phyloP scores from a whole-genome alignment of 2,113 vertebrate genomes.

The Rutilus rutilus region DNA sequence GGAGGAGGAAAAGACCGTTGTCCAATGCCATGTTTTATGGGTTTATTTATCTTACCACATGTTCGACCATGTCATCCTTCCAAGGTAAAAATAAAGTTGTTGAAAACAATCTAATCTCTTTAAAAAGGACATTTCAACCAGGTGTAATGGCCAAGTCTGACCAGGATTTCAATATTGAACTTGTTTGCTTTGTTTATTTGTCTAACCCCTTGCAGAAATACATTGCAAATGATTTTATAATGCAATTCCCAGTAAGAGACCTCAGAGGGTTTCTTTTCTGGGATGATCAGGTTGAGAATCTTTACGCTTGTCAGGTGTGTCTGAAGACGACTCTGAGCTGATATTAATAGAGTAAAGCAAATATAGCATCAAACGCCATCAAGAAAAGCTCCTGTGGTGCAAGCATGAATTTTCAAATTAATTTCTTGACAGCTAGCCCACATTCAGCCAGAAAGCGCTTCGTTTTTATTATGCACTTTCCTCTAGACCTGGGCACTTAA shows the following conservation, averaged over 20 bases:
- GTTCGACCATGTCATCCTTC: constrained; percentile 6
- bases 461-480: neutral
- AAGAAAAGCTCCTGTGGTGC: constrained; percentile 9
- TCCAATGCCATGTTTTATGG: constrained; percentile 55
- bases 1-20: constrained; percentile 41
- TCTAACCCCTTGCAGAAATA: neutral
- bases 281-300: constrained; percentile 55
- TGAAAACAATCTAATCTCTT: constrained; percentile 6
- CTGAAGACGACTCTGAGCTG: constrained; percentile 48
- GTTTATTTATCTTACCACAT: constrained; percentile 54
- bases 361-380: constrained; percentile 45
- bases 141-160: constrained; percentile 43
- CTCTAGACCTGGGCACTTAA: neutral
- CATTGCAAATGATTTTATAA: neutral
- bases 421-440: neutral
- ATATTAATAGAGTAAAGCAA: constrained; percentile 59
- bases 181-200: neutral
- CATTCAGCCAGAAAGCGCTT: neutral
- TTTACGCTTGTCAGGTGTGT: constrained; percentile 59
- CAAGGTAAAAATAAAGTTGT: constrained; percentile 44
- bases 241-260: constrained; percentile 25
- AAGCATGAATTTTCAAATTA: constrained; percentile 29
- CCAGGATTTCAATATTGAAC: neutral
- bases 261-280: constrained; percentile 38
- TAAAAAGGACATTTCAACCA: constrained; percentile 16